Percentiles rank a stretch among this genome's conserved stretches.
These are phyloP conservation scores for Ochropacha duplaris DNA, from an alignment of 2,888 invertebrate genomes.

Conservation along the genomic window DNA sequence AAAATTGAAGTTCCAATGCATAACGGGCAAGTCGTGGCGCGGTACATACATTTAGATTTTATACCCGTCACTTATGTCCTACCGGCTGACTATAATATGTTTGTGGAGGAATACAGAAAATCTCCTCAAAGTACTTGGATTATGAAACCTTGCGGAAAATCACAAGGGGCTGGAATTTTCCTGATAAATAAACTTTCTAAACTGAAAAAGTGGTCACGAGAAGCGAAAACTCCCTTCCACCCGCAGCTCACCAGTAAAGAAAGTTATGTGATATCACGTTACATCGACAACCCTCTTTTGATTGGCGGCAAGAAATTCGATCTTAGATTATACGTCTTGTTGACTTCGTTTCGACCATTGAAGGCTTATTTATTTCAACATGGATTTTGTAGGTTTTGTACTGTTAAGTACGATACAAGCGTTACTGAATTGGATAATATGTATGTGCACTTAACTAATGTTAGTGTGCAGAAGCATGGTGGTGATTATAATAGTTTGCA, in stretches of 20 bases:
- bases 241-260: slow-evolving; percentile 91
- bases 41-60: slow-evolving; percentile 93
- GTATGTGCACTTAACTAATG: slow-evolving; percentile 98
- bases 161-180: slow-evolving; percentile 96
- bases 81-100: slow-evolving; percentile 98
- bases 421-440: slow-evolving; percentile 95
- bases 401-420: slow-evolving; percentile 96
- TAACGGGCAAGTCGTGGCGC: slow-evolving; percentile 85
- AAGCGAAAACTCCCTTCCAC: slow-evolving; percentile 92
- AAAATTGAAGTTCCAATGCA: slow-evolving; percentile 79
- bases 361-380: slow-evolving; percentile 96
- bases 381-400: slow-evolving; percentile 98
- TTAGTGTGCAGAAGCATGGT: slow-evolving; percentile 98
- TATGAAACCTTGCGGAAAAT: slow-evolving; percentile 98
- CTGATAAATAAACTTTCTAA: slow-evolving; percentile 97
- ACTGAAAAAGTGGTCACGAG: slow-evolving; percentile 94
- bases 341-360: slow-evolving; percentile 95
- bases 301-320: slow-evolving; percentile 99
- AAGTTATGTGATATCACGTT: slow-evolving; percentile 98
- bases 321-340: slow-evolving; percentile 94
- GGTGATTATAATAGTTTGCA: slow-evolving; percentile 97
- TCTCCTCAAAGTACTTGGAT: slow-evolving; percentile 98
- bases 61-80: slow-evolving; percentile 97
- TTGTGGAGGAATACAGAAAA: slow-evolving; percentile 97
- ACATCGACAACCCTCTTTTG: slow-evolving; percentile 96